Evolutionary conservation across 2,113 vertebrate species (phyloP).

Genomic region (Hydrolagus affinis): DNA sequence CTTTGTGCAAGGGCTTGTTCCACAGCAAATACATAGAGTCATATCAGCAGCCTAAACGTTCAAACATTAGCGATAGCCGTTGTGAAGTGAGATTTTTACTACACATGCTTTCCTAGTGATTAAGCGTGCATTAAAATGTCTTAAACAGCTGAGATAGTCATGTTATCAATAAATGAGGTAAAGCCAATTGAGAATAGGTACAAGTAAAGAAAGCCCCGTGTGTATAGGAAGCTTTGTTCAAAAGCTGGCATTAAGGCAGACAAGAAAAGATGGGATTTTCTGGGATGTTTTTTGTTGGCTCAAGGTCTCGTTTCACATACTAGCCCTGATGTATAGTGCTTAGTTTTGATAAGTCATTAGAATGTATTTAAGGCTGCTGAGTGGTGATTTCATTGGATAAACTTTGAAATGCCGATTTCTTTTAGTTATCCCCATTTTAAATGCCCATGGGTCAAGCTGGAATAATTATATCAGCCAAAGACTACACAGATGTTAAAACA

Average conservation of each 20-base stretch:
- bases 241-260: background rate
- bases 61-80: background rate
- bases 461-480: background rate
- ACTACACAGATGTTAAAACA: background rate
- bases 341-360: background rate
- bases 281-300: background rate
- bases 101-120: background rate
- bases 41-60: background rate
- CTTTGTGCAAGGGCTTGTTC: background rate
- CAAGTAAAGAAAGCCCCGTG: background rate
- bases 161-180: background rate
- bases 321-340: background rate
- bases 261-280: background rate
- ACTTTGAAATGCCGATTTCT: background rate
- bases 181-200: background rate
- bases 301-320: background rate
- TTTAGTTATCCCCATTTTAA: background rate
- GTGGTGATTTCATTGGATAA: background rate
- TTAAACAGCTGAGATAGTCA: background rate
- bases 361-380: background rate
- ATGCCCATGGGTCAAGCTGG: background rate
- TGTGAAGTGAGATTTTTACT: background rate
- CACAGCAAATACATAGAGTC: background rate
- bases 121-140: too few species aligned
- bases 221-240: background rate